phyloP scores from a whole-genome alignment of 1,140 invertebrate genomes.

The Kradibia gibbosae region DNA sequence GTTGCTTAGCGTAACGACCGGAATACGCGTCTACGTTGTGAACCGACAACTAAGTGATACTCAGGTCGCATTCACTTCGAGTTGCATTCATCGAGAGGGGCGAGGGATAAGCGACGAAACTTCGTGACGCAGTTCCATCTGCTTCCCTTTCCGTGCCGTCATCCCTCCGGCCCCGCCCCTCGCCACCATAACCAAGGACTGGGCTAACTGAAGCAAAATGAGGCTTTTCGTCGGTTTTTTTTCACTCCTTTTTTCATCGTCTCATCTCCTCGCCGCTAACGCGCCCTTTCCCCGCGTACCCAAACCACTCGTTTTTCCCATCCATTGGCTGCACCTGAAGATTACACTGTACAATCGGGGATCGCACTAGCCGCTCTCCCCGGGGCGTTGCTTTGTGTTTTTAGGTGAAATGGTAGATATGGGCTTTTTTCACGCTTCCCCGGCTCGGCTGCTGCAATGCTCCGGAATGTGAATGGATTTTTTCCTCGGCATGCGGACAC shows the following conservation, averaged over 20 bases:
- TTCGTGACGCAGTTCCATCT: conserved; percentile 36
- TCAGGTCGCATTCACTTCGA: neutral
- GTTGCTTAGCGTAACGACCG: neutral
- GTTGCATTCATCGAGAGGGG: conserved; percentile 10
- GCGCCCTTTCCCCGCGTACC: too few species aligned
- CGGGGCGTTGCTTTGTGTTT: neutral
- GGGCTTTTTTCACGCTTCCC: neutral
- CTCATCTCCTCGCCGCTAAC: too few species aligned
- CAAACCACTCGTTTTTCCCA: too few species aligned
- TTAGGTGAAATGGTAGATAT: neutral
- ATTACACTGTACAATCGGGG: too few species aligned
- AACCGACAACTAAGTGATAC: conserved; percentile 32
- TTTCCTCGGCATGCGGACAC: neutral
- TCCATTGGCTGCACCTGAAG: too few species aligned
- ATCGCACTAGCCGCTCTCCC: too few species aligned
- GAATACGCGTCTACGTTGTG: neutral
- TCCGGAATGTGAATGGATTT: neutral
- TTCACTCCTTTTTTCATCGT: too few species aligned
- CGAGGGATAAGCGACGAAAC: neutral
- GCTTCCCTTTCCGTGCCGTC: neutral
- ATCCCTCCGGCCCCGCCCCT: neutral
- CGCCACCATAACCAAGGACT: neutral
- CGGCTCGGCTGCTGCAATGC: neutral
- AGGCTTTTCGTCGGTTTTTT: too few species aligned
- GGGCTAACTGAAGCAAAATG: too few species aligned